Evolutionary conservation across 1,140 invertebrate species (phyloP).

Genomic region (Zaprionus capensis): DNA sequence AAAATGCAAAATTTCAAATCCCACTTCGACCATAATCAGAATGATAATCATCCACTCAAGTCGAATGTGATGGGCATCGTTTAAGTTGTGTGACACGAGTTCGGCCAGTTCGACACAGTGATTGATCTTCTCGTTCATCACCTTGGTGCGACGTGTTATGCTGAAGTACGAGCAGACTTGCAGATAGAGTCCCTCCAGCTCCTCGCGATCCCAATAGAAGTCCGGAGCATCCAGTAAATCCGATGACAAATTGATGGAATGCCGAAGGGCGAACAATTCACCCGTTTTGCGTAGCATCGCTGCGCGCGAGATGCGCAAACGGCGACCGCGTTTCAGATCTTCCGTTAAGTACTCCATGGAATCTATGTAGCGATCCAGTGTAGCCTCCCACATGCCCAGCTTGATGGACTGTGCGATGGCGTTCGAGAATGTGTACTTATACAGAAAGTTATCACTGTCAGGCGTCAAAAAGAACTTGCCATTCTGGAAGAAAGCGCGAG

Average conservation of each 20-base stretch:
- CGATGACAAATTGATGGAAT: constrained; percentile 96
- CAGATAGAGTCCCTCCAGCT: constrained; percentile 92
- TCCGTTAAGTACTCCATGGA: constrained; percentile 92
- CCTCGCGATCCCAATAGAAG: constrained; percentile 98
- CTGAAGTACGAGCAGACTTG: constrained; percentile 93
- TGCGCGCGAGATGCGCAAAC: constrained; percentile 88
- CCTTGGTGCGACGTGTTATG: constrained; percentile 92
- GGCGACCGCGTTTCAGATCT: constrained; percentile 89
- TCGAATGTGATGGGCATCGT: constrained; percentile 94
- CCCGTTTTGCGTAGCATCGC: constrained; percentile 95
- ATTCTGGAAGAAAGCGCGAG: constrained; percentile 80
- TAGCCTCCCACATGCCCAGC: constrained; percentile 95
- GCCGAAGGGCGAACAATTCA: constrained; percentile 94
- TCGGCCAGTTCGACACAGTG: constrained; percentile 96
- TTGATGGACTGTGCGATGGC: constrained; percentile 96
- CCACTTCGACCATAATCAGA: constrained; percentile 97
- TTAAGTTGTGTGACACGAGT: constrained; percentile 93
- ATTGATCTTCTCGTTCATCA: constrained; percentile 97
- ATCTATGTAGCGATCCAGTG: constrained; percentile 92
- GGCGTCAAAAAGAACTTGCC: constrained; percentile 82
- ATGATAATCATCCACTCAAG: constrained; percentile 98
- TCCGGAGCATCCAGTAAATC: constrained; percentile 97
- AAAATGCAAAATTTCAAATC: constrained; percentile 94
- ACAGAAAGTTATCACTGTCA: constrained; percentile 72
- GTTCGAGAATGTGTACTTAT: constrained; percentile 88